These are phyloP conservation scores for Pseudopleuronectes americanus DNA, from an alignment of 2,797 vertebrate genomes.

Conservation along the genomic window DNA sequence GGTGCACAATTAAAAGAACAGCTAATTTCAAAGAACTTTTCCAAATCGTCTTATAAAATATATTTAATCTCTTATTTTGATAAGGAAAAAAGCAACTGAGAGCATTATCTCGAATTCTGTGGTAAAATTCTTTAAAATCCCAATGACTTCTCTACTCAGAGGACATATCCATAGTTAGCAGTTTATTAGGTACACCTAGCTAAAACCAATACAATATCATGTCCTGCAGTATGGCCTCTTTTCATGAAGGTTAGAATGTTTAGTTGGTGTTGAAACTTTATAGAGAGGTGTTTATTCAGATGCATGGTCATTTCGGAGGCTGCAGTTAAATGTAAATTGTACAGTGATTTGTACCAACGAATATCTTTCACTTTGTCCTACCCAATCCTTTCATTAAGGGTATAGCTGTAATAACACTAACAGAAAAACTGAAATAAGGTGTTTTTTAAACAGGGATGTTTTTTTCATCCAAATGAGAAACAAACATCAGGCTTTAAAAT, in stretches of 20 bases:
- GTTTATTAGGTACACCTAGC: neutral
- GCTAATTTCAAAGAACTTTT: neutral
- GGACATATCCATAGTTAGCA: neutral
- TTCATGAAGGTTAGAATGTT: neutral
- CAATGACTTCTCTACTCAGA: too few species aligned
- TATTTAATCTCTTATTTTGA: constrained; percentile 29
- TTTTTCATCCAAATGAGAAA: too few species aligned
- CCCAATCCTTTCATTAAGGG: too few species aligned
- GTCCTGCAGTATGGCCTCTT: neutral
- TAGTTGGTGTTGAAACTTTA: neutral
- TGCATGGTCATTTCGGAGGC: neutral
- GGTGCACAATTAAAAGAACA: neutral
- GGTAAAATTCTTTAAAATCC: too few species aligned
- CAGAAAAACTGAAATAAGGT: too few species aligned
- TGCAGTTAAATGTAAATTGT: too few species aligned
- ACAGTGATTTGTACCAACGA: too few species aligned
- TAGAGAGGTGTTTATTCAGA: neutral
- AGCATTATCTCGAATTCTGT: too few species aligned
- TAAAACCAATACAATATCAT: neutral
- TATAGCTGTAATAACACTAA: too few species aligned
- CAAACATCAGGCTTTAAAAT: neutral
- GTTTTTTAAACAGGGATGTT: too few species aligned
- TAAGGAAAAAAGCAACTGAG: too few species aligned
- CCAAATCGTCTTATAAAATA: neutral
- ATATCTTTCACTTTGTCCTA: too few species aligned